Conservation (phyloP, 2,797 vertebrate species). For the Typhlichthys eigenmanni region DNA sequence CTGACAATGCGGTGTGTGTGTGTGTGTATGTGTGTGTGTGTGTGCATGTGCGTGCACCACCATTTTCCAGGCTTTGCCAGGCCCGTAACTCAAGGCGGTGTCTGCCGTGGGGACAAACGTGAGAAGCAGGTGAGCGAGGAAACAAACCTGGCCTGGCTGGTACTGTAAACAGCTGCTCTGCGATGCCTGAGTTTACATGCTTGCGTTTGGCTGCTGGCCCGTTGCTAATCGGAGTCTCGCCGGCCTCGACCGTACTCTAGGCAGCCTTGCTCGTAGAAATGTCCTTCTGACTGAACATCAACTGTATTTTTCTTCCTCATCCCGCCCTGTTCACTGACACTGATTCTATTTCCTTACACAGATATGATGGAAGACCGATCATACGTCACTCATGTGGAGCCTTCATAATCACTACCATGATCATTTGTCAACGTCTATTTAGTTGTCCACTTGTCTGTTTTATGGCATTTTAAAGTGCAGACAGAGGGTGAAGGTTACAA, state of each 20-base stretch:
- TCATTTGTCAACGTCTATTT: slow-evolving; percentile 48
- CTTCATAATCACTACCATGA: background rate
- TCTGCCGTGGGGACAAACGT: slow-evolving; percentile 46
- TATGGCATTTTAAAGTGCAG: slow-evolving; percentile 8
- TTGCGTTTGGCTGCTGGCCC: slow-evolving; percentile 15
- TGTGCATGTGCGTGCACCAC: slow-evolving; percentile 32
- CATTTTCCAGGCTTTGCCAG: slow-evolving; percentile 49
- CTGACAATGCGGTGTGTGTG: slow-evolving; percentile 39
- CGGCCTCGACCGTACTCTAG: background rate
- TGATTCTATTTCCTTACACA: slow-evolving; percentile 63
- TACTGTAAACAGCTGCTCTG: slow-evolving; percentile 28
- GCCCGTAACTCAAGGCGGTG: slow-evolving; percentile 57
- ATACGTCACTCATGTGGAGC: slow-evolving; percentile 46
- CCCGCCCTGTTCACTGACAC: slow-evolving; percentile 43
- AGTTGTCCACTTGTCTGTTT: slow-evolving; percentile 21
- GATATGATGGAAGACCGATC: slow-evolving; percentile 54
- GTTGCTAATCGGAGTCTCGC: slow-evolving; percentile 34
- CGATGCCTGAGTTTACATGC: slow-evolving; percentile 21
- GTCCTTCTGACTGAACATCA: slow-evolving; percentile 54
- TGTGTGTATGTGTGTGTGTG: no score
- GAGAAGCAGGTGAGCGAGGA: slow-evolving; percentile 42
- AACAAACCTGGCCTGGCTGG: slow-evolving; percentile 11
- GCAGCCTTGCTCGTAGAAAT: slow-evolving; percentile 36
- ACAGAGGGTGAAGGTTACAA: slow-evolving; percentile 24
- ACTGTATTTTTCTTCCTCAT: slow-evolving; percentile 50